Evolutionary conservation across 2,888 invertebrate genomes (phyloP), one percentile per base, ranked within the genome.

Genomic region (Noctua pronuba): DNA sequence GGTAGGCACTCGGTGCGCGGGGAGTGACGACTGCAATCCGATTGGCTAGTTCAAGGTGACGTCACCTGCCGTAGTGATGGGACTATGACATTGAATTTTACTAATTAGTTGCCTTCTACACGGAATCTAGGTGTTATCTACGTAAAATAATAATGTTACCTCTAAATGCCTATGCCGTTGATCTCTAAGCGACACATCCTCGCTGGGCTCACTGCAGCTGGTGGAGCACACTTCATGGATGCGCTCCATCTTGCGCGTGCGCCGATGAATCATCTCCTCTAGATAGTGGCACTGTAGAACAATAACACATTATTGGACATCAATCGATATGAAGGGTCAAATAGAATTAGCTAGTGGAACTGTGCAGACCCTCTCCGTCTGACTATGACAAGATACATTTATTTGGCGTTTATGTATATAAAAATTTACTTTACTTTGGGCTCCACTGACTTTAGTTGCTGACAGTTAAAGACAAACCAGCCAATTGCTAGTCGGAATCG

Each of bases 171-270:
- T 81, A 8, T 89, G 88, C 69, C 90, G 89, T 71, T 93, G 94
- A 81, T 96, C 97, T 62, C 97, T 93, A 7, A 98, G 96, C 0
- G 99, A 99, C 58, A 98, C 98, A 92, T 99, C 99, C 95, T 99
- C 99, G 83, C 98, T 98, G 68, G 98, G 98, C 85, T 98, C 98
- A 91, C 98, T 98, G 91, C 98, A 97, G 87, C 98, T 97, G 66
- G 97, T 96, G 64, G 97, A 97, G 76, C 97, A 97, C 73, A 97
- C 95, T 82, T 98, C 97, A 93, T 98, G 98, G 16, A 98, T 92
- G 0, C 97, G 97, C 95, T 99, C 98, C 83, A 99, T 92, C 69
- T 97, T 97, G 84, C 97, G 97, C n/a, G 98, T 98, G 91, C 98
- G 97, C 66, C 97, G 97, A 73, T 98, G 98, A 4, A 99, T 91